Evolutionary conservation across 2,113 vertebrate genomes (phyloP).

Genomic region (Lepus europaeus): DNA sequence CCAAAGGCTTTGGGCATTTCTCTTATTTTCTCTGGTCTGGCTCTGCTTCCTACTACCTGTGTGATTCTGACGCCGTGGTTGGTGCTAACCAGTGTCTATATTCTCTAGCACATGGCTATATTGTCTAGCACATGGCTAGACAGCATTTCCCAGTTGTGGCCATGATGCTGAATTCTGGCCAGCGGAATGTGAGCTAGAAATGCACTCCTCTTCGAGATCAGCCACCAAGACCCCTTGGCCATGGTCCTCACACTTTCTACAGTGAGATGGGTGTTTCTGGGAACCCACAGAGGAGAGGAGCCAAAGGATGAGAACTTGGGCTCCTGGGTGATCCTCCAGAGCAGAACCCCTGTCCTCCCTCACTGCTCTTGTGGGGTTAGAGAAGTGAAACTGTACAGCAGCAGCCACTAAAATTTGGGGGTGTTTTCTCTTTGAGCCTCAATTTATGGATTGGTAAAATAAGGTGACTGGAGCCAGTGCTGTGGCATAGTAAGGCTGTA

Average conservation of each 20-base stretch:
- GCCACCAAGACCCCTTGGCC: rapidly evolving
- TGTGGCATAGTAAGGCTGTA: no score
- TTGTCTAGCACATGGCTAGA: rapidly evolving
- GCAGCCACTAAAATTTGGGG: not conserved
- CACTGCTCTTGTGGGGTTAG: rapidly evolving
- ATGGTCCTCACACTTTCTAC: not conserved
- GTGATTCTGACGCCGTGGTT: rapidly evolving
- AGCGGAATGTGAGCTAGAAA: not conserved
- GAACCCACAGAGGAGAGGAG: not conserved
- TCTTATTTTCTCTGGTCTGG: not conserved
- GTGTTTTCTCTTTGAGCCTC: not conserved
- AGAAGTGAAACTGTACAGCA: not conserved
- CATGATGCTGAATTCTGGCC: not conserved
- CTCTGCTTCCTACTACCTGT: not conserved
- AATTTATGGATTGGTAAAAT: not conserved
- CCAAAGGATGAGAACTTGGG: not conserved
- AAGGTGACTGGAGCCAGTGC: not conserved
- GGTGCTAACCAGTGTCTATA: not conserved
- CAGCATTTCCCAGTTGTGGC: not conserved
- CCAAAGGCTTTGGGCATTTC: no score
- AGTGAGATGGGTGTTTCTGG: not conserved
- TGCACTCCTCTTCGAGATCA: no score
- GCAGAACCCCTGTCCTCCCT: not conserved
- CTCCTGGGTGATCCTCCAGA: not conserved
- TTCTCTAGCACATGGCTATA: no score